Evolutionary conservation across 2,797 vertebrate genomes (phyloP), one percentile per base, ranked within the genome.

Genomic region (Onychomys leucogaster): DNA sequence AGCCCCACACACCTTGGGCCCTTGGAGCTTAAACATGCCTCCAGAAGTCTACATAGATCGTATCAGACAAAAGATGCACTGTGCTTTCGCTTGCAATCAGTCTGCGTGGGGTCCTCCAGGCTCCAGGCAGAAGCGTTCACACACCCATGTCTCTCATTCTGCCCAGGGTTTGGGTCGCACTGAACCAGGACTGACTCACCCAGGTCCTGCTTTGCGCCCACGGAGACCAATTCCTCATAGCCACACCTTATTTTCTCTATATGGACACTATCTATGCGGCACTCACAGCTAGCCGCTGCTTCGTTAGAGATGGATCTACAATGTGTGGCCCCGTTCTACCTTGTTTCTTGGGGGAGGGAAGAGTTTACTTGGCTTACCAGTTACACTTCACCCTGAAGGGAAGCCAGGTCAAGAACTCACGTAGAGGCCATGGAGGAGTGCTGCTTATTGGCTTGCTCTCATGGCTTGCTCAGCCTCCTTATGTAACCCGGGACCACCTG

Each of bases 31-130:
- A 89, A 94, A 81, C 37, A 75, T 25, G 85, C 97, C 92, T 84
- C 67, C 63, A 76, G 95, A 34, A n/a, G 69, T 95, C 90, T 94
- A 61, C 21, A 4, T 80, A 19, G 37, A 96, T 96, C 67, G 2
- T 85, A 90, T 93, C 96, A 96, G 76, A 97, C 95, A 96, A 94
- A 96, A 93, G 84, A 34, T 94, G 80, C 69, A 89, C 90, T 97
- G 78, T 96, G 89, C 0, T 84, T 52, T 71, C 29, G 78, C 69
- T 85, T 23, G 57, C 78, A 98, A 37, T 65, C 46, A 57, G 96
- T 78, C 97, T 27, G 88, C 8, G 88, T 97, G 97, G 97, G 90
- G 65, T 95, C 96, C 71, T 63, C 19, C 49, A 43, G 87, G 76
- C 87, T 71, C 5, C 8, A 41, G 61, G 69, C 71, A 91, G 63